These are phyloP conservation scores for Noctilio leporinus DNA, from an alignment of 2,113 vertebrate genomes.

Conservation along the genomic window DNA sequence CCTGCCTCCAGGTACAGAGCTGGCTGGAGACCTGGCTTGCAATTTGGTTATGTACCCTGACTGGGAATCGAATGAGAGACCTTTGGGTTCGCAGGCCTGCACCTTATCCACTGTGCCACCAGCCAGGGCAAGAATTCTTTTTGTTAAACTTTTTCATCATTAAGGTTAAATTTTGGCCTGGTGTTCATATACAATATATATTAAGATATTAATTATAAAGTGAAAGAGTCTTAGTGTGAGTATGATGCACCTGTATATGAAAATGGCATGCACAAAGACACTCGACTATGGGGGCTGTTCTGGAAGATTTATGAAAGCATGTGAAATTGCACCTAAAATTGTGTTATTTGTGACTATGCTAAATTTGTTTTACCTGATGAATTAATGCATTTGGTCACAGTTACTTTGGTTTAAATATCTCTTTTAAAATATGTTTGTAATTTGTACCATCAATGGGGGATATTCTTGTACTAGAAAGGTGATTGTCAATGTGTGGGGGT, in stretches of 20 bases:
- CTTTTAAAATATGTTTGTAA: conserved; percentile 66
- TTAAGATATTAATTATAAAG: conserved; percentile 52
- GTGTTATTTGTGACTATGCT: conserved; percentile 68
- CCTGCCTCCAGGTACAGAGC: no score
- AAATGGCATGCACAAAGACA: conserved; percentile 80
- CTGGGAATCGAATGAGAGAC: no score
- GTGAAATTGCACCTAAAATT: conserved; percentile 74
- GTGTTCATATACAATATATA: conserved; percentile 50
- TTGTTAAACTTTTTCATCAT: conserved; percentile 47
- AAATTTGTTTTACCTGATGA: conserved; percentile 68
- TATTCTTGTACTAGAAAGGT: conserved; percentile 69
- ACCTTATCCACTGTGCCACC: no score
- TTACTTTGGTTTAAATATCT: conserved; percentile 68
- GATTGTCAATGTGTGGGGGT: conserved; percentile 70
- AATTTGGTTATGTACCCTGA: no score
- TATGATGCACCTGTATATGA: conserved; percentile 68
- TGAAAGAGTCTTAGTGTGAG: conserved; percentile 60
- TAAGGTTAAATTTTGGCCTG: conserved; percentile 67
- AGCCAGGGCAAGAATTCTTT: conserved; percentile 30
- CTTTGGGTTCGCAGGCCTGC: no score
- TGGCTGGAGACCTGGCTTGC: no score
- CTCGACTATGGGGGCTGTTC: conserved; percentile 84
- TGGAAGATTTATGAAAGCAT: conserved; percentile 79
- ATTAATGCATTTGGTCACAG: conserved; percentile 76
- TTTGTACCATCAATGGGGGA: conserved; percentile 66